Evolutionary conservation across 2,888 invertebrate genomes (phyloP), one percentile per base, ranked within the genome.

Genomic region (Glaucopsyche alexis): DNA sequence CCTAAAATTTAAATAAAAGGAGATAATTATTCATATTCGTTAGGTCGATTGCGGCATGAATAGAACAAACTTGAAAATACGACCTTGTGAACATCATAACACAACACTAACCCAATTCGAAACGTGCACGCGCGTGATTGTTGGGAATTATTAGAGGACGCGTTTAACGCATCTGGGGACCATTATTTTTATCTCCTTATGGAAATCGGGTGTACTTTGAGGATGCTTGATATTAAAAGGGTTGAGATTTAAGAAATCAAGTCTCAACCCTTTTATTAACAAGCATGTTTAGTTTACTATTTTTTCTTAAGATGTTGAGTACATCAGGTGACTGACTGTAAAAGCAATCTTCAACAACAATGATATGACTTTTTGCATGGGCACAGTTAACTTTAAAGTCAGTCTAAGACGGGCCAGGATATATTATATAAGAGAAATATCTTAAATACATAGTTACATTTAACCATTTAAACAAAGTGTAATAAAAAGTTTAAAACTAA

Each of bases 41-140:
- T 60, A 13, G 13, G 60, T 60, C 60, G 60, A 60, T 29, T 60
- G 60, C 60, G 60, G 60, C 60, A 60, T 29, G 71, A 66, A 42
- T 72, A 71, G 40, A 65, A 49, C 70, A 73, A 79, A 80, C 79
- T 82, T 79, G 75, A 77, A 74, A 71, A 76, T 79, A 74, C 84
- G 90, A 86, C 90, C 90, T 91, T 90, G 79, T 80, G 76, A 80
- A 84, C 83, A 85, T 81, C 83, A 86, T 84, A 89, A 89, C 29
- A 29, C 29, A 29, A 29, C 83, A 84, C 81, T 89, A 89, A 88
- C 90, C 91, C 83, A 91, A 86, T 89, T 89, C 84, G 77, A 78
- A 80, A 83, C 91, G 89, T 91, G 91, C 82, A 84, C 81, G 83
- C 85, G 86, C 88, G 86, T 87, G 85, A 85, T 81, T 79, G 75